Evolutionary conservation across 2,888 invertebrate species (phyloP).

Genomic region (Aphrophora alni): DNA sequence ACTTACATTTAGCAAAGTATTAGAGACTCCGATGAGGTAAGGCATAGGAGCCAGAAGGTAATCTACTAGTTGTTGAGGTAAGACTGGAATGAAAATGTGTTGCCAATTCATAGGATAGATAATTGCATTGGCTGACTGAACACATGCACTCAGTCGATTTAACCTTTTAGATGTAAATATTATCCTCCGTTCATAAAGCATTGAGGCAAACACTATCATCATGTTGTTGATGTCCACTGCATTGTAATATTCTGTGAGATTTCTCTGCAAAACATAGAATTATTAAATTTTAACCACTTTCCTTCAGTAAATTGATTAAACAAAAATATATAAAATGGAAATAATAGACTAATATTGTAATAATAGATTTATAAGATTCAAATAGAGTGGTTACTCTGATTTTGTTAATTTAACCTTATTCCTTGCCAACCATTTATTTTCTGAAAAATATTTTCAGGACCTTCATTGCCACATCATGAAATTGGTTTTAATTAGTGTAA

Average conservation of each 20-base stretch:
- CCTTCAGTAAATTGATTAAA: too few species aligned
- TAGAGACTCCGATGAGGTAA: conserved; percentile 94
- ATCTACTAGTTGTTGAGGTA: conserved; percentile 88
- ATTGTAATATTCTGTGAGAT: conserved; percentile 96
- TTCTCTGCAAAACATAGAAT: conserved; percentile 68
- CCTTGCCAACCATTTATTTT: too few species aligned
- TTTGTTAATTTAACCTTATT: too few species aligned
- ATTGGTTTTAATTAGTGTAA: too few species aligned
- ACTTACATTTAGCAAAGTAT: conserved; percentile 49
- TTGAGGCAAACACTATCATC: conserved; percentile 94
- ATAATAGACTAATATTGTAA: too few species aligned
- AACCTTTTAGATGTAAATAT: conserved; percentile 91
- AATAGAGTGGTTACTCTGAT: too few species aligned
- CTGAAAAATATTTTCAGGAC: too few species aligned
- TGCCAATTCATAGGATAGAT: conserved; percentile 99
- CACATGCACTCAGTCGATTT: conserved; percentile 88
- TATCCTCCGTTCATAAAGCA: conserved; percentile 92
- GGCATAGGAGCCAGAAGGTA: conserved; percentile 97
- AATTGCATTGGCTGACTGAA: conserved; percentile 92
- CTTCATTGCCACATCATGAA: too few species aligned
- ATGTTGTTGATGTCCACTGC: conserved; percentile 95
- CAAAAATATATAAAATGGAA: too few species aligned
- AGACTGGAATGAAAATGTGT: conserved; percentile 95
- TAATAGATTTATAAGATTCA: too few species aligned
- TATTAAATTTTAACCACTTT: too few species aligned